phyloP scores from a whole-genome alignment of 1,140 invertebrate genomes.

The Spodoptera frugiperda region DNA sequence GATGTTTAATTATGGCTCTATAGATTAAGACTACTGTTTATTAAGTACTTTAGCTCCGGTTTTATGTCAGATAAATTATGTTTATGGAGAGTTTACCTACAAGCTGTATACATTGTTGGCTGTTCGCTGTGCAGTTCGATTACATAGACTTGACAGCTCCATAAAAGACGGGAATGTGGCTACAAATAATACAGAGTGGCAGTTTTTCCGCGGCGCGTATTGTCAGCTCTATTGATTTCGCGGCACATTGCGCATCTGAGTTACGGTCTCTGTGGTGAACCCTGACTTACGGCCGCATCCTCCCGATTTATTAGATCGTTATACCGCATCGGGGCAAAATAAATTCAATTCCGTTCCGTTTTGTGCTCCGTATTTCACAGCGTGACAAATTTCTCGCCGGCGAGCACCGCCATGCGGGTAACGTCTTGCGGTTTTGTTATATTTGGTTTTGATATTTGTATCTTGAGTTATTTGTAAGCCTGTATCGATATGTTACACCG shows the following conservation, averaged over 20 bases:
- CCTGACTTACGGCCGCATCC: conserved; percentile 74
- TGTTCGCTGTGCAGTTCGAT: conserved; percentile 28
- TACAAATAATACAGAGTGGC: conserved; percentile 33
- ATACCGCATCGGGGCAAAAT: conserved; percentile 74
- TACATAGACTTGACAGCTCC: conserved; percentile 44
- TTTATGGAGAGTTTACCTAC: background rate
- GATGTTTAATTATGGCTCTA: conserved; percentile 31
- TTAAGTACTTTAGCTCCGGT: conserved; percentile 1
- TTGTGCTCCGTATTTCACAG: conserved; percentile 70
- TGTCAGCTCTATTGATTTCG: conserved; percentile 83
- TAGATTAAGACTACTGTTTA: conserved; percentile 35
- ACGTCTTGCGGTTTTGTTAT: conserved; percentile 59
- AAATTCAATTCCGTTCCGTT: conserved; percentile 76
- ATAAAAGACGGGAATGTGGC: conserved; percentile 31
- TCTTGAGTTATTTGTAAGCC: background rate
- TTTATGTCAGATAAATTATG: conserved; percentile 16
- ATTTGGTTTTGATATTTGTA: conserved; percentile 49
- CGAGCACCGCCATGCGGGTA: conserved; percentile 58
- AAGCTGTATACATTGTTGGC: background rate
- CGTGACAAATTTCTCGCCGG: conserved; percentile 69
- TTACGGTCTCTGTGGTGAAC: conserved; percentile 77
- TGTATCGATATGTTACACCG: background rate
- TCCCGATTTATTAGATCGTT: conserved; percentile 83
- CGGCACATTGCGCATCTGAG: conserved; percentile 80
- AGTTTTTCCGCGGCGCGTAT: conserved; percentile 45